A percentile compares a stretch with the other conserved stretches of the same genome.
phyloP scores from a whole-genome alignment of 2,888 invertebrate species.

The Eucera pruinosa region DNA sequence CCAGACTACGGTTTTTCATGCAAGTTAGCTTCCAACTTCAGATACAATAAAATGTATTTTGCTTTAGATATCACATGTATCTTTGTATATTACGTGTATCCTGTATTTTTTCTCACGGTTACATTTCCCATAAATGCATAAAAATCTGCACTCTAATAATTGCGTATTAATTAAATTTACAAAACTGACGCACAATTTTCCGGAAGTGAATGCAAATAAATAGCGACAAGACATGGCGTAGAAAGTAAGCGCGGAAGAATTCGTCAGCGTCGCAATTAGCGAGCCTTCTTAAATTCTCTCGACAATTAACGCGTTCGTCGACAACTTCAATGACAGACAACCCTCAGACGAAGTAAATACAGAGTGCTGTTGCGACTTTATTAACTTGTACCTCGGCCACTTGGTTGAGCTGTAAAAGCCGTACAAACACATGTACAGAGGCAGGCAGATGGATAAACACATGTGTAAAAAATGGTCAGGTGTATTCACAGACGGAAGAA shows the following conservation, averaged over 20 bases:
- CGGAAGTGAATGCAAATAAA: background rate
- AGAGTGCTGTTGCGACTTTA: conserved; percentile 24
- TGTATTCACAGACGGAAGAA: conserved; percentile 14
- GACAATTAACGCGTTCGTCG: conserved; percentile 50
- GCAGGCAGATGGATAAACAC: no score
- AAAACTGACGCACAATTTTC: background rate
- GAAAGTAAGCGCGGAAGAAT: conserved; percentile 24
- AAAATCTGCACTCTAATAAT: no score
- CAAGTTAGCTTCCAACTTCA: no score
- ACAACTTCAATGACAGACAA: conserved; percentile 41
- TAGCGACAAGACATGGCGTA: background rate
- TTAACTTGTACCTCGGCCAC: conserved; percentile 26
- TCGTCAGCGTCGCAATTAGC: conserved; percentile 45
- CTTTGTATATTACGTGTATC: no score
- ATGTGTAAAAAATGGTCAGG: no score
- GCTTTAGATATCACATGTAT: no score
- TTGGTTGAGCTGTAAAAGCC: conserved; percentile 4
- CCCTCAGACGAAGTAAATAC: conserved; percentile 18
- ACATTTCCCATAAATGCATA: no score
- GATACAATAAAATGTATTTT: no score
- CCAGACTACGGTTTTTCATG: no score
- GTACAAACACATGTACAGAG: no score
- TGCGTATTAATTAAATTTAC: no score
- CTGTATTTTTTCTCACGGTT: no score
- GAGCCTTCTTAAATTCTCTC: conserved; percentile 34